Conservation (phyloP, 2,113 vertebrate species). For the Phylloscopus trochiloides region DNA sequence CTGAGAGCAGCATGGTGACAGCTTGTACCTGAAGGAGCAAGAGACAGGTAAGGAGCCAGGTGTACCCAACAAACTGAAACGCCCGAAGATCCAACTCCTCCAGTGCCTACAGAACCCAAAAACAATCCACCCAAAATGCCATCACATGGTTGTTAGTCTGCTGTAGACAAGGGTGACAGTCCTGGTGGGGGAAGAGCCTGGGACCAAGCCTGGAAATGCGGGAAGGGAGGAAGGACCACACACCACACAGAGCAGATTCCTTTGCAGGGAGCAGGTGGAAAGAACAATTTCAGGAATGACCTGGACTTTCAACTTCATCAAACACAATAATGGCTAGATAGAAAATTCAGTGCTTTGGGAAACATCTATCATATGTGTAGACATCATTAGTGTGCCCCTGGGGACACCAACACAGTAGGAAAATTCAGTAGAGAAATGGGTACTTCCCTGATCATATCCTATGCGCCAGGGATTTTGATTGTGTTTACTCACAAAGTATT, state of each 20-base stretch:
- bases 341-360: not conserved
- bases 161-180: not conserved
- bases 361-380: not conserved
- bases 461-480: fast-evolving
- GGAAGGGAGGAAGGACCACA: not conserved
- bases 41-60: not conserved
- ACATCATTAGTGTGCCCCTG: not conserved
- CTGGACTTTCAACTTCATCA: not conserved
- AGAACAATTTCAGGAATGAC: not conserved
- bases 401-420: not conserved
- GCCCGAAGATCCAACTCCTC: fast-evolving
- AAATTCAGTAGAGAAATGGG: fast-evolving
- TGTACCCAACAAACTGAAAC: fast-evolving
- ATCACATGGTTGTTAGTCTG: fast-evolving
- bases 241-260: fast-evolving
- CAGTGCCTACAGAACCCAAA: not conserved
- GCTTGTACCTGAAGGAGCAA: not conserved
- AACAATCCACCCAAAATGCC: not conserved
- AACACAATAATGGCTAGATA: not conserved
- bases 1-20: fast-evolving
- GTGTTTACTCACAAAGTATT: not conserved
- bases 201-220: not conserved
- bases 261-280: not conserved
- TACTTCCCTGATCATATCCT: not conserved
- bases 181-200: fast-evolving